Conservation (phyloP, 2,888 invertebrate genomes). For the Thecocarcelia acutangulata region DNA sequence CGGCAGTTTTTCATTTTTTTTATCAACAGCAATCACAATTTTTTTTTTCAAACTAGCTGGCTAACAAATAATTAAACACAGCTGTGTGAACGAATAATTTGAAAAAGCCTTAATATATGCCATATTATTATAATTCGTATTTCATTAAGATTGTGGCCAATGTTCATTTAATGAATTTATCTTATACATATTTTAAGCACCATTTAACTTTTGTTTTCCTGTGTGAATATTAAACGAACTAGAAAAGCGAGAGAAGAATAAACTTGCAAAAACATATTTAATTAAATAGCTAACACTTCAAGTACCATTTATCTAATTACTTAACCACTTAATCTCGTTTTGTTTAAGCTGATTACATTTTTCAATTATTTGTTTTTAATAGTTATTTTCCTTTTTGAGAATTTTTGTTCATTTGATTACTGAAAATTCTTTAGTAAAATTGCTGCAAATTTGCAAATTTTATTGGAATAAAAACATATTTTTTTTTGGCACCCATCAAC, state of each 20-base stretch:
- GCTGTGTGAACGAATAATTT: slow-evolving; percentile 5
- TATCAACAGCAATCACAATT: background rate
- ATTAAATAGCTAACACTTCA: slow-evolving; percentile 29
- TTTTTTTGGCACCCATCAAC: slow-evolving; percentile 1
- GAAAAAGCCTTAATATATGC: slow-evolving; percentile 38
- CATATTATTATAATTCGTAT: background rate
- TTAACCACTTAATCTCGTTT: slow-evolving; percentile 54
- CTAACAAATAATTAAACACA: background rate
- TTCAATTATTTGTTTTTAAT: slow-evolving; percentile 57
- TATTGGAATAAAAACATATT: too few relatives aligned
- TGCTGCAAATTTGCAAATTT: too few relatives aligned
- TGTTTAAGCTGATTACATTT: slow-evolving; percentile 45
- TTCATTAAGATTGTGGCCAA: slow-evolving; percentile 5
- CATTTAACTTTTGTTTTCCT: background rate
- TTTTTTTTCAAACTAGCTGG: background rate
- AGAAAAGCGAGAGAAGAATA: background rate
- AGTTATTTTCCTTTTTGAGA: slow-evolving; percentile 16
- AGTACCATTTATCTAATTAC: slow-evolving; percentile 56
- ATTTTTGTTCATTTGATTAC: slow-evolving; percentile 57
- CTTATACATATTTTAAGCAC: background rate
- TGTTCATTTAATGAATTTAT: slow-evolving; percentile 21
- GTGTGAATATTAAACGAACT: slow-evolving; percentile 22
- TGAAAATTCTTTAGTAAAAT: slow-evolving; percentile 15
- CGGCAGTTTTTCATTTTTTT: background rate
- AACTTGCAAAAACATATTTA: slow-evolving; percentile 20